A percentile compares a stretch with the other conserved stretches of the same genome.
These are phyloP conservation scores for Andricus curvator DNA, from an alignment of 2,888 invertebrate genomes.

Conservation along the genomic window DNA sequence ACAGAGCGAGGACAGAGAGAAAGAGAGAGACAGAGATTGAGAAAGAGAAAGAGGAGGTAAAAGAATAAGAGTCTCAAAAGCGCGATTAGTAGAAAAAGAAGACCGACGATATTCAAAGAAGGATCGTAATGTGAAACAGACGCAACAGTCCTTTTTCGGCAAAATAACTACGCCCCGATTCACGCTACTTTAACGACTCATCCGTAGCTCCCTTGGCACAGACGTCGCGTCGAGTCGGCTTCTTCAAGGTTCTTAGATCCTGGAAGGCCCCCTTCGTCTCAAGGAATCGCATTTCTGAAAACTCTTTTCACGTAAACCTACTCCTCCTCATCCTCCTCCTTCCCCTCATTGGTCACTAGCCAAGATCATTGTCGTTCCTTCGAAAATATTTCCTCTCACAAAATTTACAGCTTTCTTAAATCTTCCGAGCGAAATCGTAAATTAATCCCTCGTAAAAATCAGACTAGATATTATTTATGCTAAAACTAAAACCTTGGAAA, in stretches of 20 bases:
- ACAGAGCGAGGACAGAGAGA: too few relatives aligned
- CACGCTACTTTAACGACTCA: slow-evolving; percentile 64
- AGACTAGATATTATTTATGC: neutral
- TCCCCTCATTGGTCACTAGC: slow-evolving; percentile 38
- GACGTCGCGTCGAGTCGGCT: slow-evolving; percentile 55
- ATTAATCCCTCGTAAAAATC: neutral
- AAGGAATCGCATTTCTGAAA: slow-evolving; percentile 61
- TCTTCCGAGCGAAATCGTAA: neutral
- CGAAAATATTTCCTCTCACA: neutral
- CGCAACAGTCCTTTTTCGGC: slow-evolving; percentile 62
- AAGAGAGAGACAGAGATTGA: too few relatives aligned
- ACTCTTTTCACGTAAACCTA: slow-evolving; percentile 50
- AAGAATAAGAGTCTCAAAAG: slow-evolving; percentile 32
- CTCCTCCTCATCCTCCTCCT: slow-evolving; percentile 21
- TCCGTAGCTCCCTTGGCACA: slow-evolving; percentile 55
- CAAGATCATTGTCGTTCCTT: slow-evolving; percentile 23
- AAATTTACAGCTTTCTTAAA: neutral
- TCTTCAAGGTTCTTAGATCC: slow-evolving; percentile 60
- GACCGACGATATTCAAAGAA: slow-evolving; percentile 60
- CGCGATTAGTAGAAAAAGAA: slow-evolving; percentile 32
- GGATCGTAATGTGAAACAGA: slow-evolving; percentile 65
- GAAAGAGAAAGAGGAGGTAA: slow-evolving; percentile 19
- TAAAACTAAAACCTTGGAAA: too few relatives aligned
- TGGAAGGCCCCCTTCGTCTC: slow-evolving; percentile 50
- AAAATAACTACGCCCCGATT: slow-evolving; percentile 61